These are phyloP conservation scores for Epicauta chinensis DNA, from an alignment of 1,140 invertebrate species.

Conservation along the genomic window DNA sequence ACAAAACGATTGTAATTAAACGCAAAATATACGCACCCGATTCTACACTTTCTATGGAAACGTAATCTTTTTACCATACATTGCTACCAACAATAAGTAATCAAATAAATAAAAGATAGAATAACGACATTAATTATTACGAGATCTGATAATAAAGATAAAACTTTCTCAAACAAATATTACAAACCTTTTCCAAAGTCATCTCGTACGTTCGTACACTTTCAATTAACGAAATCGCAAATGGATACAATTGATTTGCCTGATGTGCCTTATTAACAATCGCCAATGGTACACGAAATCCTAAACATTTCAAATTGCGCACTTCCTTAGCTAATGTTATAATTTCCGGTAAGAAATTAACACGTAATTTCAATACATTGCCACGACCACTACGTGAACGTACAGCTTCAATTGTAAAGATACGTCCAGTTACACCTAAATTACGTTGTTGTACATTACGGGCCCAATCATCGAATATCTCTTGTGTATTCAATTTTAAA, in stretches of 20 bases:
- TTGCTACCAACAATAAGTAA: too few species aligned
- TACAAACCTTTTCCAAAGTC: conserved; percentile 87
- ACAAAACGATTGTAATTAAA: too few species aligned
- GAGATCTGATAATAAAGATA: too few species aligned
- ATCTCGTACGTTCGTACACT: conserved; percentile 95
- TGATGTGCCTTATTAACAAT: conserved; percentile 99
- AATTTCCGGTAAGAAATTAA: conserved; percentile 98
- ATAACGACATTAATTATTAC: too few species aligned
- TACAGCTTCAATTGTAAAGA: conserved; percentile 89
- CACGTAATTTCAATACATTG: conserved; percentile 85
- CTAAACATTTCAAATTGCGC: conserved; percentile 91
- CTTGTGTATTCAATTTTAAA: conserved; percentile 89
- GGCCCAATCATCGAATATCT: conserved; percentile 98
- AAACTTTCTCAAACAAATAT: not conserved
- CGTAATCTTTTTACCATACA: too few species aligned
- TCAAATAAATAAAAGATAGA: too few species aligned
- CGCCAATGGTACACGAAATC: conserved; percentile 92
- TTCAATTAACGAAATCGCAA: conserved; percentile 97
- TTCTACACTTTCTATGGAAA: too few species aligned
- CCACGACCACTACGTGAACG: conserved; percentile 77
- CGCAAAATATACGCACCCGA: too few species aligned
- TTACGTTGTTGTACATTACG: conserved; percentile 92
- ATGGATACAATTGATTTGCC: conserved; percentile 97
- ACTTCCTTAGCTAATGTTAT: conserved; percentile 98
- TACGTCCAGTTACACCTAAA: conserved; percentile 85